These are phyloP conservation scores for Coenonympha arcania DNA, from an alignment of 2,888 invertebrate genomes.

Conservation along the genomic window DNA sequence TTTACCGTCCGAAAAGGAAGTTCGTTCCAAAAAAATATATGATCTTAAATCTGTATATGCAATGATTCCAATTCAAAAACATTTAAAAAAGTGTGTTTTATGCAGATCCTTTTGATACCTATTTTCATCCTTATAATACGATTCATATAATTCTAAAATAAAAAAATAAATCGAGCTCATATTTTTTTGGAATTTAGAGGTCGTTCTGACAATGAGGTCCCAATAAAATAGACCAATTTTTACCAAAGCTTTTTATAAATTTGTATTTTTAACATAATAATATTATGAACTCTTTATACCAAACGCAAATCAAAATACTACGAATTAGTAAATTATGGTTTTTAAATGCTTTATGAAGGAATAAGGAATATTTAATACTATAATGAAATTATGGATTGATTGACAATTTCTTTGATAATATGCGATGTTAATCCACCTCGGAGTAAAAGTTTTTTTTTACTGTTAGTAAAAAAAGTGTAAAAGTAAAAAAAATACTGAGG, in stretches of 20 bases:
- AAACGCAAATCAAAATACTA: conserved; percentile 26
- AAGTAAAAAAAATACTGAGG: background rate
- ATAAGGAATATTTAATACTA: background rate
- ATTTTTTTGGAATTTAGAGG: background rate
- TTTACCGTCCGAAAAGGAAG: too few species aligned
- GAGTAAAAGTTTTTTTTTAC: too few species aligned
- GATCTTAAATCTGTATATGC: too few species aligned
- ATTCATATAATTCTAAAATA: background rate
- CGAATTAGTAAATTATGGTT: conserved; percentile 21
- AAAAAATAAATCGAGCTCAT: background rate
- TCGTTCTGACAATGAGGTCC: too few species aligned
- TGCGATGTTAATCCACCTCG: too few species aligned
- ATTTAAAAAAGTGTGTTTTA: too few species aligned
- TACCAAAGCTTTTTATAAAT: conserved; percentile 26
- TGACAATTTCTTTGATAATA: background rate
- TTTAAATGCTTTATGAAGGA: conserved; percentile 12
- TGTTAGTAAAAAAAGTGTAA: too few species aligned
- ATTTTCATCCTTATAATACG: too few species aligned
- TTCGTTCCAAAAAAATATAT: too few species aligned
- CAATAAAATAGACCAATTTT: conserved; percentile 35
- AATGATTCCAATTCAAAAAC: too few species aligned
- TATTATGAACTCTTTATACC: conserved; percentile 21
- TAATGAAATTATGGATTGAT: background rate
- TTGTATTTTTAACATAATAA: conserved; percentile 8
- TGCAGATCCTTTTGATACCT: too few species aligned